These are phyloP conservation scores for Ceratina calcarata DNA, from an alignment of 1,140 invertebrate species.

Conservation along the genomic window DNA sequence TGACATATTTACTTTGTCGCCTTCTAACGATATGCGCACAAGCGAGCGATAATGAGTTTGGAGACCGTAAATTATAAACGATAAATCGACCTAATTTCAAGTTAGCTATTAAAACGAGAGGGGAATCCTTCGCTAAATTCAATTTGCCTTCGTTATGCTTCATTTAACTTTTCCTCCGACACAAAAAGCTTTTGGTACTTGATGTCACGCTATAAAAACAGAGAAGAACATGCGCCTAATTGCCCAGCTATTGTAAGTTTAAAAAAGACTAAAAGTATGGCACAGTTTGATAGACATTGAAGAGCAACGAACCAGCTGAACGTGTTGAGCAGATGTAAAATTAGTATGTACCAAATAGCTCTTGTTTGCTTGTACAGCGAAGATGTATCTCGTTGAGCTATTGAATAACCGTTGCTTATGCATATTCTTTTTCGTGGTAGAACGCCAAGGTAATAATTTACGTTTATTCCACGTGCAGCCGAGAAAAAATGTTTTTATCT, in stretches of 20 bases:
- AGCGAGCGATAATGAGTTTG: not conserved
- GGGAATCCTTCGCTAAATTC: constrained; percentile 7
- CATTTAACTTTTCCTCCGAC: not conserved
- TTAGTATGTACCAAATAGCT: no score
- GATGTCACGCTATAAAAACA: not conserved
- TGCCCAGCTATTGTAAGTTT: no score
- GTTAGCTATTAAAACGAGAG: not conserved
- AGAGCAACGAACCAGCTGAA: no score
- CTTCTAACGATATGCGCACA: not conserved
- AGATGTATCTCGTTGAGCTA: no score
- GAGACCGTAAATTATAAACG: not conserved
- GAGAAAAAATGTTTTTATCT: not conserved
- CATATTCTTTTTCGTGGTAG: no score
- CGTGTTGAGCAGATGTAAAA: no score
- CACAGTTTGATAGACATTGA: no score
- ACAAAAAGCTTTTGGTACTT: not conserved
- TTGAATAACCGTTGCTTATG: no score
- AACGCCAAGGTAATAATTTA: not conserved
- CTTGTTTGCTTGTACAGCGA: no score
- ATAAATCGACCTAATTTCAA: constrained; percentile 29
- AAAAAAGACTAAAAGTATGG: no score
- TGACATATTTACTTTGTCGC: no score
- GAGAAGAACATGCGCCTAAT: no score
- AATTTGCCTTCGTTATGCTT: constrained; percentile 4
- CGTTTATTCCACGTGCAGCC: not conserved